A percentile compares a stretch with the other conserved stretches of the same genome.
These are phyloP conservation scores for Junonia oenone DNA, from an alignment of 2,888 invertebrate species.

Conservation along the genomic window DNA sequence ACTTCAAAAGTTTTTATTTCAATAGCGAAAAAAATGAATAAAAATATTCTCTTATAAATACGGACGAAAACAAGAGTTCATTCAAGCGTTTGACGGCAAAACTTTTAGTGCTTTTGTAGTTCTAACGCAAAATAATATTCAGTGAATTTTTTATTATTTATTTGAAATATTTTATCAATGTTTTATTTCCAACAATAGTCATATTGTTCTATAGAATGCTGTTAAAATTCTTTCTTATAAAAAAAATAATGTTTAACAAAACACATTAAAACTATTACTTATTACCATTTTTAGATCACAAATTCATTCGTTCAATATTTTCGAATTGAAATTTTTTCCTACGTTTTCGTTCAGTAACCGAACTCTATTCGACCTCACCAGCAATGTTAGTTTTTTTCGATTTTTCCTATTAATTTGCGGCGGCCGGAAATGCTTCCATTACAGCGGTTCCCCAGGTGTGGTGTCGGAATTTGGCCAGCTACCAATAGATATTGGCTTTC, in stretches of 20 bases:
- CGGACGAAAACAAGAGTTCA: neutral
- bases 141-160: neutral
- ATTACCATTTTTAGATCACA: no score
- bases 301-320: no score
- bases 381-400: neutral
- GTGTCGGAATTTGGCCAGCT: slow-evolving; percentile 10
- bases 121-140: neutral
- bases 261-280: no score
- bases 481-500: slow-evolving; percentile 9
- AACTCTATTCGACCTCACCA: neutral
- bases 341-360: neutral
- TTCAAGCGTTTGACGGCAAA: neutral
- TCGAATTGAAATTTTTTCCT: no score
- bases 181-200: neutral
- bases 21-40: neutral
- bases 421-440: slow-evolving; percentile 6
- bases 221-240: neutral
- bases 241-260: no score
- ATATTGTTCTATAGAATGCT: neutral
- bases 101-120: neutral
- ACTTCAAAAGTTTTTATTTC: no score
- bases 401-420: neutral
- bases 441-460: slow-evolving; percentile 3
- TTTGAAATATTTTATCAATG: neutral
- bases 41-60: neutral